A percentile compares a stretch with the other conserved stretches of the same genome.
phyloP scores from a whole-genome alignment of 2,797 vertebrate genomes.

The Onychomys torridus region DNA sequence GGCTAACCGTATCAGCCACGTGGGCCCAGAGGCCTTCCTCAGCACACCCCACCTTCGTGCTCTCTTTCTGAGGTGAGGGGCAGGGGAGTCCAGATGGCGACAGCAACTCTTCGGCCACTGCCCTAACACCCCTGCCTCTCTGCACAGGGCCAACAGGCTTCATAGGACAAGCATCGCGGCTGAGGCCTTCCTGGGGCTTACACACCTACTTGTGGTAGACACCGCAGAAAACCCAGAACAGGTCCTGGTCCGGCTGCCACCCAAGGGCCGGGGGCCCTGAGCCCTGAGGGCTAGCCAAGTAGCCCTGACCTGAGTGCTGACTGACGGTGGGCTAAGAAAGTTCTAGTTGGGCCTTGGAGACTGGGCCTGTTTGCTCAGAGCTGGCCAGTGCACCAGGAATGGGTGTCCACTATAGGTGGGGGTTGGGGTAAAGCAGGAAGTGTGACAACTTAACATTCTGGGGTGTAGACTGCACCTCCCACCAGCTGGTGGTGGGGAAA shows the following conservation, averaged over 20 bases:
- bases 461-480: background rate
- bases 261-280: background rate
- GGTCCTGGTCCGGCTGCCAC: conserved; percentile 67
- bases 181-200: conserved; percentile 78
- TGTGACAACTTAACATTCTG: background rate
- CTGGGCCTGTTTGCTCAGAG: background rate
- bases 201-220: conserved; percentile 79
- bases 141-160: conserved; percentile 81
- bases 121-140: background rate
- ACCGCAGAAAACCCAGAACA: conserved; percentile 76
- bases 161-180: conserved; percentile 76
- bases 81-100: background rate
- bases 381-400: background rate
- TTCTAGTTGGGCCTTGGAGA: background rate
- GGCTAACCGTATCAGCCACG: conserved; percentile 80
- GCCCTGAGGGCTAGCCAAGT: background rate
- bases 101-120: no score
- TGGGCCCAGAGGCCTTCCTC: conserved; percentile 82
- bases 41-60: conserved; percentile 70
- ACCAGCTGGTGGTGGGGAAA: background rate
- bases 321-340: background rate
- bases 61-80: conserved; percentile 82
- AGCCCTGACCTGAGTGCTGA: background rate
- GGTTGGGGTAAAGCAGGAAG: background rate
- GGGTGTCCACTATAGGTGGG: no score